Evolutionary conservation across 2,113 vertebrate genomes (phyloP).

Genomic region (Campylorhamphus procurvoides): DNA sequence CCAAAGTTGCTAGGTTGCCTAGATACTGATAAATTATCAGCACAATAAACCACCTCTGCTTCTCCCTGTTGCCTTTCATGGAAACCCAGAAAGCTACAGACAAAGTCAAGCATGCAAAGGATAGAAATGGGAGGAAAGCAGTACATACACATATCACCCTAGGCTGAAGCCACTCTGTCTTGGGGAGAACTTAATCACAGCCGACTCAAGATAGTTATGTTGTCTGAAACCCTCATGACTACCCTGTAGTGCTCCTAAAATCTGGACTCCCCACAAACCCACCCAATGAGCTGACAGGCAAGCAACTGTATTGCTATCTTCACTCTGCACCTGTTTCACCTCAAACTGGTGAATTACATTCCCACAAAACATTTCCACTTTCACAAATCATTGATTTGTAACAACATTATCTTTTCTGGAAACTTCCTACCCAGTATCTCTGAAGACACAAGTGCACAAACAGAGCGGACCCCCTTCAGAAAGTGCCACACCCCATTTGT

Average conservation of each 20-base stretch:
- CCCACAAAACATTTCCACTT: background rate
- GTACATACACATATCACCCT: fast-evolving
- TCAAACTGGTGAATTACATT: background rate
- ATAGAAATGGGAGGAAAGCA: background rate
- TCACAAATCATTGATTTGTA: background rate
- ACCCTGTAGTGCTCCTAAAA: background rate
- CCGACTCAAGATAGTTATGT: background rate
- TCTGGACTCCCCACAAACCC: background rate
- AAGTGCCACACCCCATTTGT: fast-evolving
- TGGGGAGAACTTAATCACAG: background rate
- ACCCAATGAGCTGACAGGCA: fast-evolving
- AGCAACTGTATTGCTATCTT: fast-evolving
- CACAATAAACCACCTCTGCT: background rate
- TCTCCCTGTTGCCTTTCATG: background rate
- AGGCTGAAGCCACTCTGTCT: background rate
- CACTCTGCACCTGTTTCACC: background rate
- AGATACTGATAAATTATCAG: background rate
- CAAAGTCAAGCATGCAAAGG: background rate
- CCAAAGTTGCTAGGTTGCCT: background rate
- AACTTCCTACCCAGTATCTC: background rate
- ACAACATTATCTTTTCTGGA: background rate
- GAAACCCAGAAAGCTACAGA: background rate
- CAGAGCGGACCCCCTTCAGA: background rate
- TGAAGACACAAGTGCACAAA: background rate
- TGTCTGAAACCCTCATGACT: background rate